phyloP scores from a whole-genome alignment of 1,140 invertebrate species.

The Drosophila trapezifrons region DNA sequence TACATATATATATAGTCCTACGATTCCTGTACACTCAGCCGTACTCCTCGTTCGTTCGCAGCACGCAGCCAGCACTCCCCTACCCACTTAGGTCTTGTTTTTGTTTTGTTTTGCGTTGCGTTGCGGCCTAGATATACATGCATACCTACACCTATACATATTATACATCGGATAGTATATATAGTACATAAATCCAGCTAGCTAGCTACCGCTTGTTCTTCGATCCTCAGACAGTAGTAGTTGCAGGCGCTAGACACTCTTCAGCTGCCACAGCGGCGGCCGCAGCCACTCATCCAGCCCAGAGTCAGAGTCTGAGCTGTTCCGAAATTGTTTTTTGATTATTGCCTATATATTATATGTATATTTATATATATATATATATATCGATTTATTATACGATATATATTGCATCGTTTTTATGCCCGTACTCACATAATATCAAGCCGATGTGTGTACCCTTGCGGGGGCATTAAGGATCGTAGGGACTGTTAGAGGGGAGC shows the following conservation, averaged over 20 bases:
- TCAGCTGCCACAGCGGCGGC: not conserved
- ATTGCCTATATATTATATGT: slow-evolving; percentile 31
- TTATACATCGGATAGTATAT: slow-evolving; percentile 55
- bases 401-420: slow-evolving; percentile 30
- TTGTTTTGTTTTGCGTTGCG: slow-evolving; percentile 31
- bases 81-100: slow-evolving; percentile 13
- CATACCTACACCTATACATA: slow-evolving; percentile 25
- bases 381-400: slow-evolving; percentile 9
- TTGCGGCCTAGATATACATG: slow-evolving; percentile 43
- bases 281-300: slow-evolving; percentile 20
- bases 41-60: slow-evolving; percentile 6
- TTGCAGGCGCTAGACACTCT: not conserved
- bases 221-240: slow-evolving; percentile 27
- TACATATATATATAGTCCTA: slow-evolving; percentile 29
- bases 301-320: slow-evolving; percentile 7
- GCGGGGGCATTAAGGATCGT: not conserved
- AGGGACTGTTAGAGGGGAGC: not conserved
- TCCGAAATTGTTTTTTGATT: slow-evolving; percentile 40
- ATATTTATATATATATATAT: slow-evolving; percentile 14
- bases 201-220: slow-evolving; percentile 59
- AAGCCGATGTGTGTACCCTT: slow-evolving; percentile 12
- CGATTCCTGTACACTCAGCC: slow-evolving; percentile 40
- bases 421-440: slow-evolving; percentile 11
- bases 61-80: slow-evolving; percentile 2
- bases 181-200: slow-evolving; percentile 35